Evolutionary conservation across 2,888 invertebrate genomes (phyloP), one percentile per base, ranked within the genome.

Genomic region (Sialis fuliginosa): DNA sequence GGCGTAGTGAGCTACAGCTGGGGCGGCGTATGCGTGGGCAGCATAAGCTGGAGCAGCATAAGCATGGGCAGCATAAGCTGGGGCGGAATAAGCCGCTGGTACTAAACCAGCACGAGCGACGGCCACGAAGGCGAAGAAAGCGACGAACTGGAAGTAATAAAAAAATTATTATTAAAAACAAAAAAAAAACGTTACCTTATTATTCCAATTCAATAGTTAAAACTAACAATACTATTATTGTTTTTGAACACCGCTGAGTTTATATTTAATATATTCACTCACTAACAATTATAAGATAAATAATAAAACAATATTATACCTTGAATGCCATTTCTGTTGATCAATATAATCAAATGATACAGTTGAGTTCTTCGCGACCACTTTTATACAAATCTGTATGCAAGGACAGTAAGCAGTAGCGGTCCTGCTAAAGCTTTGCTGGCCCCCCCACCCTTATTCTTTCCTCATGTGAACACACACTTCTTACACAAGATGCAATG

Each of bases 401-500:
- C 9, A 13, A 39, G 40, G 31, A 32, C 10, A 5, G 31, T 30
- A 39, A 6, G 48, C 49, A 34, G 47, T 49, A 45, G 47, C 42
- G 49, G 49, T 33, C 50, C 46, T 43, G 49, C 49, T 44, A 48
- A 48, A 7, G 48, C 43, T 7, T 45, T 13, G 45, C 42, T 31
- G 39, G 45, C 42, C 22, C 22, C 22, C 22, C 22, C 22, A 2
- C 22, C 22, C 22, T 22, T 22, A 22, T 22, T 22, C 22, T 22
- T 22, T 22, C 22, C 22, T 22, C 22, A 22, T 22, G 22, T 22
- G 22, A 22, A 22, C 22, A 22, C 22, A 22, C 22, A 53, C 66
- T 66, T 13, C 47, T 52, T 62, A 63, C 50, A 67, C 67, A 55
- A 63, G 58, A 43, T 62, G 62, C 4, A 62, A 66, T 22, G 22